Conservation (phyloP, 2,888 invertebrate genomes). For the Drosophila mettleri region DNA sequence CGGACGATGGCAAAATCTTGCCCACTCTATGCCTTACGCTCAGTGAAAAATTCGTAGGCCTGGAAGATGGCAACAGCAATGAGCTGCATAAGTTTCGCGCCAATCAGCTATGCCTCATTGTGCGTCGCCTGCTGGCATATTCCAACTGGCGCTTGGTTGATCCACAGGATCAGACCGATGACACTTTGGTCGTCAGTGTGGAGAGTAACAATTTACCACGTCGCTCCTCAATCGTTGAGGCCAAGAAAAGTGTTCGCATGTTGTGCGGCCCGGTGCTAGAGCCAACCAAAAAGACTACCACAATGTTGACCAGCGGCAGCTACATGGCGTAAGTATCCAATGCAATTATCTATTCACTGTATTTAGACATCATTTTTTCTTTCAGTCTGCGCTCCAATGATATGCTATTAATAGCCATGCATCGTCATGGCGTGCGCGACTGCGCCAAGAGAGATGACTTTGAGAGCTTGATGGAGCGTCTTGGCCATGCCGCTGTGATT, state of each 20-base stretch:
- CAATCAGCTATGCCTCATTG: constrained; percentile 51
- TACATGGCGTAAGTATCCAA: constrained; percentile 53
- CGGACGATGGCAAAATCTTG: neutral
- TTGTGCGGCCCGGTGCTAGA: constrained; percentile 60
- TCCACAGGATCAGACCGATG: neutral
- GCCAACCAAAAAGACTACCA: constrained; percentile 40
- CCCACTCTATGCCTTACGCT: constrained; percentile 18
- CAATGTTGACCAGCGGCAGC: constrained; percentile 24
- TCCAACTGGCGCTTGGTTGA: constrained; percentile 64
- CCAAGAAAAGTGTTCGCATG: constrained; percentile 35
- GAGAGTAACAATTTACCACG: constrained; percentile 47
- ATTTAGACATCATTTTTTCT: neutral
- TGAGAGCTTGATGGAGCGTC: constrained; percentile 86
- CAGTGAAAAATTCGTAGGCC: neutral
- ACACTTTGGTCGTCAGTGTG: constrained; percentile 54
- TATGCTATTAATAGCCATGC: constrained; percentile 89
- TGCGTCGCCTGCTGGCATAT: constrained; percentile 66
- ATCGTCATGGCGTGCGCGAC: constrained; percentile 88
- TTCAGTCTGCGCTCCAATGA: constrained; percentile 87
- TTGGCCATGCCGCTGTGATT: constrained; percentile 88
- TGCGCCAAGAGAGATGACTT: constrained; percentile 22
- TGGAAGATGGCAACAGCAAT: neutral
- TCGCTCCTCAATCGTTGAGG: neutral
- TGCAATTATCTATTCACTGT: no score
- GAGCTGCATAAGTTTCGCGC: constrained; percentile 71